These are phyloP conservation scores for Drosophila pachea DNA, from an alignment of 1,140 invertebrate species.

Conservation along the genomic window DNA sequence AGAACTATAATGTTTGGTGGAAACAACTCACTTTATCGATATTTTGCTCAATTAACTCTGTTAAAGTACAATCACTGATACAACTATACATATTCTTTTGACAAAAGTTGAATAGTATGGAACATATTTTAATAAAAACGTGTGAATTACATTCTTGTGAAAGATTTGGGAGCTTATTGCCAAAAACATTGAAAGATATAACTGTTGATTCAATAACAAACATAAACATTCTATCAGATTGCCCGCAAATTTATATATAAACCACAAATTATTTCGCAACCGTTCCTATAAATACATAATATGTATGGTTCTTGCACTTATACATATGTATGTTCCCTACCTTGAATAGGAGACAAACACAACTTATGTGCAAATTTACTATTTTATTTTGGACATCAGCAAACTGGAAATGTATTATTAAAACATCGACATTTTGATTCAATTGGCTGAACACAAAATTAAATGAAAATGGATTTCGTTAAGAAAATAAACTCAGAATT, in stretches of 20 bases:
- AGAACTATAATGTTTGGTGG: neutral
- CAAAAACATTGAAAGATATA: slow-evolving; percentile 20
- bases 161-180: slow-evolving; percentile 45
- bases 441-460: slow-evolving; percentile 17
- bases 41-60: slow-evolving; percentile 6
- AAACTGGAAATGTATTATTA: slow-evolving; percentile 48
- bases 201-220: slow-evolving; percentile 15
- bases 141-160: slow-evolving; percentile 54
- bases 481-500: slow-evolving; percentile 31
- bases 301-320: slow-evolving; percentile 12
- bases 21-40: slow-evolving; percentile 12
- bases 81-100: slow-evolving; percentile 36
- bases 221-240: slow-evolving; percentile 15
- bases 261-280: slow-evolving; percentile 54
- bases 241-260: slow-evolving; percentile 17
- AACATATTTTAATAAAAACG: slow-evolving; percentile 62
- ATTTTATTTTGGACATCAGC: slow-evolving; percentile 16
- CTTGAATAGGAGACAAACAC: slow-evolving; percentile 13
- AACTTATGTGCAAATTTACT: slow-evolving; percentile 24
- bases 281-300: slow-evolving; percentile 52
- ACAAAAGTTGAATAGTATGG: slow-evolving; percentile 68
- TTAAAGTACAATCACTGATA: slow-evolving; percentile 6
- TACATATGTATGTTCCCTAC: slow-evolving; percentile 7
- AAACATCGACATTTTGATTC: neutral
- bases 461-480: slow-evolving; percentile 58